A percentile compares a stretch with the other conserved stretches of the same genome.
phyloP scores from a whole-genome alignment of 2,797 vertebrate species.

The Anguilla pacifica region DNA sequence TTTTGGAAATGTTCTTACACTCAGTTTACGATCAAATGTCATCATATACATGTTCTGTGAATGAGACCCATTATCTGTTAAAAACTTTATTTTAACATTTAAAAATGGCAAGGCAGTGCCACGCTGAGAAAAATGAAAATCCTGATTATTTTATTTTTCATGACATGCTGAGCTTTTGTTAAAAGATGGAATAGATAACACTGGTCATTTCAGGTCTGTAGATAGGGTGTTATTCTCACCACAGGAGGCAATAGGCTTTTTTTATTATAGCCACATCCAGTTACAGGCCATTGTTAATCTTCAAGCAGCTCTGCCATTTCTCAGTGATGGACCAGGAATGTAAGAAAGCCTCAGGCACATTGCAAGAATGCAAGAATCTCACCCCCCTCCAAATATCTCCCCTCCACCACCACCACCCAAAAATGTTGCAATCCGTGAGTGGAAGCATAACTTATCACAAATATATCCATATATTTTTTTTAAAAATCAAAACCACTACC shows the following conservation, averaged over 20 bases:
- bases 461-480: not conserved
- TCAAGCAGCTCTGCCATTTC: not conserved
- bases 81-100: not conserved
- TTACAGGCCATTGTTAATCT: conserved; percentile 11
- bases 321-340: not conserved
- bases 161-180: conserved; percentile 2
- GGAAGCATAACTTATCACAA: not conserved
- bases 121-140: not conserved
- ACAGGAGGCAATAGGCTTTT: conserved; percentile 7
- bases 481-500: not conserved
- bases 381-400: not conserved
- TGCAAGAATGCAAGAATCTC: not conserved
- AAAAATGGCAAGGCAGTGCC: not conserved
- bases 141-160: not conserved
- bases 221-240: not conserved
- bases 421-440: not conserved
- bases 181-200: not conserved
- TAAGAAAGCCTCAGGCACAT: not conserved
- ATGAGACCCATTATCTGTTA: not conserved
- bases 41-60: no score
- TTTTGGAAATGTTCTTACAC: no score
- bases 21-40: no score
- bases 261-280: conserved; percentile 1
- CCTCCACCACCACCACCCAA: not conserved
- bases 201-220: not conserved